Evolutionary conservation across 1,140 invertebrate genomes (phyloP).

Genomic region (Atta cephalotes): DNA sequence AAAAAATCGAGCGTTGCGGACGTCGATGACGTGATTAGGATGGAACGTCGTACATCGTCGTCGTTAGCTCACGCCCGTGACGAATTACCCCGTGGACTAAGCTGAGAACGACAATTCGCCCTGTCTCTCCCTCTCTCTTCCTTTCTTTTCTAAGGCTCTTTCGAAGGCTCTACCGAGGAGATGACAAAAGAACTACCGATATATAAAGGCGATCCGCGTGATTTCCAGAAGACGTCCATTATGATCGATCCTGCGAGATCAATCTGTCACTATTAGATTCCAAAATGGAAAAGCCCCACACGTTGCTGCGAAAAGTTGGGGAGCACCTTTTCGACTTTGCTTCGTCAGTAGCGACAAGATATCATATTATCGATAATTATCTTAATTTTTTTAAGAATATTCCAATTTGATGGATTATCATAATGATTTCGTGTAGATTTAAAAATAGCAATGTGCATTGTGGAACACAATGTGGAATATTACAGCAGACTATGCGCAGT

Average conservation of each 20-base stretch:
- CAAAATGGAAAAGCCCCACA: background rate
- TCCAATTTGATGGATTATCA: background rate
- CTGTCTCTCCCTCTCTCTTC: conserved; percentile 57
- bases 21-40: conserved; percentile 72
- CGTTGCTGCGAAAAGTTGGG: background rate
- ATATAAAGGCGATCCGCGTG: conserved; percentile 31
- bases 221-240: conserved; percentile 32
- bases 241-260: conserved; percentile 66
- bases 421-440: background rate
- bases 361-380: background rate
- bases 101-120: conserved; percentile 61
- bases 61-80: conserved; percentile 72
- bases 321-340: background rate
- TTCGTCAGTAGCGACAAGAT: background rate
- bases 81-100: conserved; percentile 73
- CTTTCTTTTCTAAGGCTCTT: conserved; percentile 52
- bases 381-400: conserved; percentile 20
- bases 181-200: conserved; percentile 60
- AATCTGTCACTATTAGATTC: conserved; percentile 77
- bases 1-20: conserved; percentile 69
- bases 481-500: background rate
- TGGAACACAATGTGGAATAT: background rate
- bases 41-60: conserved; percentile 63
- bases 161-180: background rate
- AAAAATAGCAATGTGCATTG: background rate